phyloP scores from a whole-genome alignment of 1,140 invertebrate species.

The Tribolium madens region DNA sequence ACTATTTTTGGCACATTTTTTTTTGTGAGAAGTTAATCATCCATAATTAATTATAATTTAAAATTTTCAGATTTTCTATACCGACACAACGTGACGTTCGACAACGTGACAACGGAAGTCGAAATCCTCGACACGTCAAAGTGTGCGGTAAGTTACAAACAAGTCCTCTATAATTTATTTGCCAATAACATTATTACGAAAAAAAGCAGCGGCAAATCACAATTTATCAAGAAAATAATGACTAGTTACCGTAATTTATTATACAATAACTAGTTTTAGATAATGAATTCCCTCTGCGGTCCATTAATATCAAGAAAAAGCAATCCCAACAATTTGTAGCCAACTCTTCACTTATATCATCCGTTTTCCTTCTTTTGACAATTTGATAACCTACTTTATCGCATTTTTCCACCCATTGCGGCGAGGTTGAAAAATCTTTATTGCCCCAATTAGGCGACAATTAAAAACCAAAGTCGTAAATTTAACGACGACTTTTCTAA shows the following conservation, averaged over 20 bases:
- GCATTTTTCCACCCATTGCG: not conserved
- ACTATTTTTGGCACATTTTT: no score
- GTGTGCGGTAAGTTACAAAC: conserved; percentile 76
- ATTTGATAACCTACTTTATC: not conserved
- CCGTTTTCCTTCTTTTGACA: not conserved
- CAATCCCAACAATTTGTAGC: not conserved
- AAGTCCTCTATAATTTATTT: not conserved
- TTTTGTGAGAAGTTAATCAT: no score
- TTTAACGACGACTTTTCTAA: not conserved
- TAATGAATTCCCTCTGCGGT: not conserved
- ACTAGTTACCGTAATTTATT: conserved; percentile 19
- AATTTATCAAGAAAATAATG: conserved; percentile 21
- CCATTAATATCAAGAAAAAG: not conserved
- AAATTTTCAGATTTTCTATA: conserved; percentile 87
- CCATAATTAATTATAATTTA: no score
- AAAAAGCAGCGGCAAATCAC: not conserved
- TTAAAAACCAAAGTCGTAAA: not conserved
- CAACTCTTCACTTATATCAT: not conserved
- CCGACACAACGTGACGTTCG: conserved; percentile 81
- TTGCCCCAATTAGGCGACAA: not conserved
- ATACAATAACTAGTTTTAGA: conserved; percentile 19
- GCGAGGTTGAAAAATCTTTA: not conserved
- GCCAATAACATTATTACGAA: not conserved
- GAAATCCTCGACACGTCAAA: conserved; percentile 87
- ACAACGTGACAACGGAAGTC: conserved; percentile 82